Evolutionary conservation across 2,113 vertebrate species (phyloP).

Genomic region (Cochlearius cochlearius): DNA sequence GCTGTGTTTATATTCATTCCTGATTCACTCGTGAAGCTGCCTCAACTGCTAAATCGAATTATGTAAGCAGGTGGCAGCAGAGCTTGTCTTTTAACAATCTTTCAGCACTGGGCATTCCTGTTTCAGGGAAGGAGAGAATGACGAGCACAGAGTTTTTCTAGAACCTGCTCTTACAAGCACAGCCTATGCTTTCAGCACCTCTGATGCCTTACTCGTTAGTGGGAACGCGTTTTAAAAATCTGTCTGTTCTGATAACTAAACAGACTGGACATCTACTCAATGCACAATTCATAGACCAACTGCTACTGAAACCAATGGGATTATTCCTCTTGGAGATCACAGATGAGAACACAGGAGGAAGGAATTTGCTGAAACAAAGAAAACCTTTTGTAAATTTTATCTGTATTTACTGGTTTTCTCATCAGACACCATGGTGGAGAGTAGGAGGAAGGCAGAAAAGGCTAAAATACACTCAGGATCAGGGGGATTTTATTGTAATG

Average conservation of each 20-base stretch:
- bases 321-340: neutral
- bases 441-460: neutral
- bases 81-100: neutral
- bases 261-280: neutral
- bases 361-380: neutral
- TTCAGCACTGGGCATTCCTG: neutral
- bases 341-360: neutral
- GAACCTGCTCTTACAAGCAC: neutral
- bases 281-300: neutral
- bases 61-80: slow-evolving; percentile 58
- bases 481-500: neutral
- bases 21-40: neutral
- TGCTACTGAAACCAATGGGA: neutral
- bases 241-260: neutral
- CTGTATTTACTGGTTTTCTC: neutral
- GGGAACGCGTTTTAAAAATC: neutral
- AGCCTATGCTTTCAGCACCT: neutral
- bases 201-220: neutral
- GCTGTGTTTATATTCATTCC: neutral
- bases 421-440: neutral
- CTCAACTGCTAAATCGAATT: neutral
- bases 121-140: neutral
- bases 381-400: neutral
- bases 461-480: neutral
- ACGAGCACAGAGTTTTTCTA: neutral